Base-by-base conservation (phyloP, 2,888 invertebrate species). In the Pandemis cinnamomeana region DNA sequence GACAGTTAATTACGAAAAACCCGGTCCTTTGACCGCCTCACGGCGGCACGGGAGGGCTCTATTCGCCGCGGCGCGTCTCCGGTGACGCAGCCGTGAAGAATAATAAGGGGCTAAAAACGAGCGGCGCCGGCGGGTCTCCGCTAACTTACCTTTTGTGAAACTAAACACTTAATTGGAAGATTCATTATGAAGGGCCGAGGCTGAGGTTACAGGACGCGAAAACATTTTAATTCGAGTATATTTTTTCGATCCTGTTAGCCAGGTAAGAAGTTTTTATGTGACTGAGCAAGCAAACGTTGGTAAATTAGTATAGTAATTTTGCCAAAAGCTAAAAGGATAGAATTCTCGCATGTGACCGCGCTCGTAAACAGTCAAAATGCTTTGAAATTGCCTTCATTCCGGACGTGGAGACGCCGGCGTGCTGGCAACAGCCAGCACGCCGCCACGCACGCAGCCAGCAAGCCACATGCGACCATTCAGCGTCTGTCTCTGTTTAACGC, bases 141-240 rank as follows among this genome's bases (percentile, higher is more conserved):
- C 62, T 1, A 8, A n/a, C 42, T n/a, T 7, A 7, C 27, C 44
- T 20, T 20, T 42, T 46, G 42, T 5, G 63, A 63, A 63, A 63
- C 63, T 63, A 63, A 20, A 63, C 63, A 63, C 63, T 63, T 46
- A 63, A 46, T 63, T 44, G 46, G 15, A 63, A 15, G 27, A 20
- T 27, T 46, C 63, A 63, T 63, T 46, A 63, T 46, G 44, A 7
- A 15, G 46, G n/a, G 63, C 27, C 58, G 27, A 10, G 58, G 58
- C 27, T 27, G n/a, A 20, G 20, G 27, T 58, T 58, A 27, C 20
- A 8, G 27, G 20, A 27, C 27, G 27, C 27, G 5, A 58, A 53
- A 55, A 20, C 8, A 8, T 58, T 58, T 58, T 20, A 58, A 58
- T 27, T 27, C 27, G 11, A 27, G 11, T 55, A 55, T 27, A 27